Conservation (phyloP, 2,797 vertebrate species). For the Uromys caudimaculatus region DNA sequence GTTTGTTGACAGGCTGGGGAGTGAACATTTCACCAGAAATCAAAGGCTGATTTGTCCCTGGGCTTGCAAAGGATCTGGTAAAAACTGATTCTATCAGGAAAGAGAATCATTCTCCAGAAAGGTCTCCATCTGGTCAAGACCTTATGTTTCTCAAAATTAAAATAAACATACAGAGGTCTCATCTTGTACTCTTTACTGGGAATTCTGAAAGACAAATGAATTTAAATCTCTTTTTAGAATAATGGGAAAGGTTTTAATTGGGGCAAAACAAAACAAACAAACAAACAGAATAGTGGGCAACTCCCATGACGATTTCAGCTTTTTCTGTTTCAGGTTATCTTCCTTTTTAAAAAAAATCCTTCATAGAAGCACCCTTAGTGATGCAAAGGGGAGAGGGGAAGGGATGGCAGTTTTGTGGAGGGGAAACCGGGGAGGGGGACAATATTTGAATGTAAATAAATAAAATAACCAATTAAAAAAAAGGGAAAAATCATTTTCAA, state of each 20-base stretch:
- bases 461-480: no score
- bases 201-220: slow-evolving; percentile 42
- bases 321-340: slow-evolving; percentile 9
- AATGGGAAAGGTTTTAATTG: background rate
- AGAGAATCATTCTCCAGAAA: slow-evolving; percentile 57
- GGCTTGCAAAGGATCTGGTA: slow-evolving; percentile 80
- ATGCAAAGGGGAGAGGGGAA: no score
- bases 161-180: background rate
- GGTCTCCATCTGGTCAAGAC: slow-evolving; percentile 47
- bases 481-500: background rate
- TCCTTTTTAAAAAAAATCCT: slow-evolving; percentile 39
- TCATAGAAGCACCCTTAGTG: background rate
- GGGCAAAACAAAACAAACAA: background rate
- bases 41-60: slow-evolving; percentile 83
- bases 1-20: slow-evolving; percentile 85
- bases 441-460: no score
- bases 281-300: background rate
- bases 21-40: slow-evolving; percentile 85
- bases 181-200: background rate
- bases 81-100: slow-evolving; percentile 56
- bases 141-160: slow-evolving; percentile 56
- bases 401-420: no score
- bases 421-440: no score
- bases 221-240: slow-evolving; percentile 15
- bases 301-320: background rate